Evolutionary conservation across 2,797 vertebrate genomes (phyloP), one percentile per base, ranked within the genome.

Genomic region (Centropyge bicolor): DNA sequence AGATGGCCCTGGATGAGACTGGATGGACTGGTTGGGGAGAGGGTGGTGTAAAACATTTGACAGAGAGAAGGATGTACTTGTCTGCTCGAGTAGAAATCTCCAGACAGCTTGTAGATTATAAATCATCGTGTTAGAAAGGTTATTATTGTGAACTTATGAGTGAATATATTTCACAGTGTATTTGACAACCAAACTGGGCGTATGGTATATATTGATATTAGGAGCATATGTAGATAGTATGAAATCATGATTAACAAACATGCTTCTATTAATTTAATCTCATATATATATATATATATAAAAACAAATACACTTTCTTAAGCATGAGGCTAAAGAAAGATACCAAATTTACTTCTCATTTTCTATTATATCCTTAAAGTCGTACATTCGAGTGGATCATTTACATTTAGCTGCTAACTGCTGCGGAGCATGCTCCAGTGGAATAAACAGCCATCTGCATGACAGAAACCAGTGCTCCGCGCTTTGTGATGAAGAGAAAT

Each of bases 1-100:
- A 87, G 87, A 88, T 87, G 88, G 87, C 89, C 88, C 79, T 84
- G 83, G 86, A 89, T 91, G 88, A 90, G 89, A 85, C 83, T 86
- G 82, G 86, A 91, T 90, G 77, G 81, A 91, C 85, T 91, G 86
- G 88, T 85, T 74, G 70, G 75, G 88, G 88, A 82, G 79, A 89
- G 84, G 88, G 76, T 86, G 85, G 84, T 82, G 85, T 91, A 89
- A 90, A 92, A 90, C 88, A 91, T 85, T 81, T 86, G 90, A 89
- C 85, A 92, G 81, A 70, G 67, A 83, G 88, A 91, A 84, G 85
- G 87, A 89, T 92, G 83, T 68, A 91, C 86, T 87, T 90, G 90
- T 91, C 85, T 80, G 57, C 68, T 81, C 27, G 8, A 17, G 74
- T 56, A 73, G 43, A 84, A 83, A 66, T 83, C 80, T 78, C 79